Evolutionary conservation across 2,113 vertebrate genomes (phyloP), one percentile per base, ranked within the genome.

Genomic region (Neogale vison): DNA sequence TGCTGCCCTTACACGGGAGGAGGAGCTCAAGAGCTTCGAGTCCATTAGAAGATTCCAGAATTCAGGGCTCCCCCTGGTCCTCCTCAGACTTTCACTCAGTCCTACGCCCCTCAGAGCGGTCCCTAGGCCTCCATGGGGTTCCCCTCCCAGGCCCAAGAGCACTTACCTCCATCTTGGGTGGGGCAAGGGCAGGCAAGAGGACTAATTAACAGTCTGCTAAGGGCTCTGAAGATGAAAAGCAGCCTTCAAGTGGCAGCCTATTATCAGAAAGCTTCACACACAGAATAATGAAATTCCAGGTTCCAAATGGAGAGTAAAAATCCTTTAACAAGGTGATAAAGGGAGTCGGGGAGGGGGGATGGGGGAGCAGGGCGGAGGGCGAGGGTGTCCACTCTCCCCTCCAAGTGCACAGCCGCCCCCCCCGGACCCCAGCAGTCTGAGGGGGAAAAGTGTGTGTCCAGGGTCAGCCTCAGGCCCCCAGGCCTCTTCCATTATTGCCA

Each of bases 201-300:
- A 76, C 88, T 96, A 90, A 96, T 94, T 96, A 93, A 77, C 93
- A 82, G 77, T 89, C 93, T 86, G 82, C 88, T 4, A 21, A 82
- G 94, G 87, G 59, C 96, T 97, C 95, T 96, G 97, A 96, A 97
- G 94, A 95, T 94, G 93, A 95, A 95, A 98, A 95, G 90, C 82
- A 79, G 82, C 88, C 91, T 94, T 95, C 81, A 65, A 97, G 93
- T 67, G 93, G 59, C 69, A 92, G 57, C 74, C 72, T 84, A 69
- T 96, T 95, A 90, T 84, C 90, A 52, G 61, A 14, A 83, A 88
- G 61, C 93, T 82, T 93, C 83, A 93, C 47, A 45, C 63, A 14
- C 0, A 0, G 67, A 88, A 84, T 79, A 90, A 93, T 83, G 77
- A 94, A 94, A 96, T 79, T 67, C 88, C 65, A 77, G 85, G 65